Evolutionary conservation across 2,888 invertebrate species (phyloP).

Genomic region (Eupithecia abbreviata): DNA sequence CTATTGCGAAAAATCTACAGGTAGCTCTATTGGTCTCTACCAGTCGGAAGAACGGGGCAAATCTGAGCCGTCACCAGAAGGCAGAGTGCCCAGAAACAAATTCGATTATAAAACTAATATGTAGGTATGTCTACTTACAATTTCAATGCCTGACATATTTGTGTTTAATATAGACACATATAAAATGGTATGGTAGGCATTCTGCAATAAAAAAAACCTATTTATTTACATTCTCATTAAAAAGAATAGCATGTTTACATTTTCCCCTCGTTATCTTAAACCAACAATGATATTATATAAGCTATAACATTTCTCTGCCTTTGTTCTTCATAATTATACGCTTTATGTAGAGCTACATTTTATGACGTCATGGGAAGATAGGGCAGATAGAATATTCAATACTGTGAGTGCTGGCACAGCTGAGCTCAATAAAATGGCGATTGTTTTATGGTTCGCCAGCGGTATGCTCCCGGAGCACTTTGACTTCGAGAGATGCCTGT

Average conservation of each 20-base stretch:
- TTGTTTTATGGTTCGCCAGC: conserved; percentile 39
- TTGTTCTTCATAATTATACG: conserved; percentile 1
- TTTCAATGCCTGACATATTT: background rate
- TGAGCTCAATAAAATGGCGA: conserved; percentile 37
- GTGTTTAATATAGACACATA: background rate
- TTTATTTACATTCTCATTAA: conserved; percentile 8
- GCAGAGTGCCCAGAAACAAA: no score
- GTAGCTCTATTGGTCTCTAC: no score
- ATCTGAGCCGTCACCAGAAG: no score
- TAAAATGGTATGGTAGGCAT: background rate
- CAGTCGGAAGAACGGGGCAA: no score
- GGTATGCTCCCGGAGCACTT: conserved; percentile 1
- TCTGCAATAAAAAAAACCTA: background rate
- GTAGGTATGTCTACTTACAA: background rate
- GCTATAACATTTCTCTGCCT: conserved; percentile 8
- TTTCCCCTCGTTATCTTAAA: conserved; percentile 6
- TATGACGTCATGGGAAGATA: conserved; percentile 25
- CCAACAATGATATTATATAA: conserved; percentile 11
- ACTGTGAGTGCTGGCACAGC: conserved; percentile 28
- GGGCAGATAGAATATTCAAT: conserved; percentile 29
- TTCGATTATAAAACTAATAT: no score
- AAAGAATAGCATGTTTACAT: conserved; percentile 7
- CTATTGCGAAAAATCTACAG: no score
- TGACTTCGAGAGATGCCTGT: no score
- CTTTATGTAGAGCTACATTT: conserved; percentile 26